Conservation (phyloP, 2,888 invertebrate species). For the Meiosimyza platycephala region DNA sequence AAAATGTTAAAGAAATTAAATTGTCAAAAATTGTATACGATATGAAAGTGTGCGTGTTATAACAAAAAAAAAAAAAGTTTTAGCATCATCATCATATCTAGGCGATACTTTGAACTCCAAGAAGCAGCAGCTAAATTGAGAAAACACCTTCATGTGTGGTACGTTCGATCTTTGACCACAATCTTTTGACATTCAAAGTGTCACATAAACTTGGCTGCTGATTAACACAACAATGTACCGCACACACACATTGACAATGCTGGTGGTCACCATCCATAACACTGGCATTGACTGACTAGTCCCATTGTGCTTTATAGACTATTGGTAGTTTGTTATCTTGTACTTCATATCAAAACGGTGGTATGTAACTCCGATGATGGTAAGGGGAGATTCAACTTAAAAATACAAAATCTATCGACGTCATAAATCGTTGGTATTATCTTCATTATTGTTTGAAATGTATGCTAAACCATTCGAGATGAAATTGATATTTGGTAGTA, state of each 20-base stretch:
- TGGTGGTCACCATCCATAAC: slow-evolving; percentile 12
- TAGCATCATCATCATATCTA: too few relatives aligned
- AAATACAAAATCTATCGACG: not conserved
- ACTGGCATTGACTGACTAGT: not conserved
- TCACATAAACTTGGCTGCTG: slow-evolving; percentile 49
- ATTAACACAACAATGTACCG: slow-evolving; percentile 45
- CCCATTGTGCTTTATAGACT: too few relatives aligned
- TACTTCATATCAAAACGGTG: slow-evolving; percentile 9
- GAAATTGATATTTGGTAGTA: slow-evolving; percentile 34
- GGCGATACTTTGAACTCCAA: too few relatives aligned
- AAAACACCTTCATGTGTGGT: slow-evolving; percentile 31
- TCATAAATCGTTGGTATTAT: slow-evolving; percentile 9
- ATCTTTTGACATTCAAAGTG: slow-evolving; percentile 45
- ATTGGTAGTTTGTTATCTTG: slow-evolving; percentile 3
- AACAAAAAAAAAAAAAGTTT: too few relatives aligned
- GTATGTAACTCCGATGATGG: not conserved
- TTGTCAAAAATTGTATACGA: slow-evolving; percentile 18
- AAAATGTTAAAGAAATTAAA: slow-evolving; percentile 17
- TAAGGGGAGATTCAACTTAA: too few relatives aligned
- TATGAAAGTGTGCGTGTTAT: slow-evolving; percentile 15
- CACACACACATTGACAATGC: not conserved
- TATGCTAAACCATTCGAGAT: not conserved
- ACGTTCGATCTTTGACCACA: slow-evolving; percentile 38
- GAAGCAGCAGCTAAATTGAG: not conserved
- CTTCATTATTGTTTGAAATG: not conserved